phyloP scores from a whole-genome alignment of 2,888 invertebrate species.

The Dorcus parallelipipedus region DNA sequence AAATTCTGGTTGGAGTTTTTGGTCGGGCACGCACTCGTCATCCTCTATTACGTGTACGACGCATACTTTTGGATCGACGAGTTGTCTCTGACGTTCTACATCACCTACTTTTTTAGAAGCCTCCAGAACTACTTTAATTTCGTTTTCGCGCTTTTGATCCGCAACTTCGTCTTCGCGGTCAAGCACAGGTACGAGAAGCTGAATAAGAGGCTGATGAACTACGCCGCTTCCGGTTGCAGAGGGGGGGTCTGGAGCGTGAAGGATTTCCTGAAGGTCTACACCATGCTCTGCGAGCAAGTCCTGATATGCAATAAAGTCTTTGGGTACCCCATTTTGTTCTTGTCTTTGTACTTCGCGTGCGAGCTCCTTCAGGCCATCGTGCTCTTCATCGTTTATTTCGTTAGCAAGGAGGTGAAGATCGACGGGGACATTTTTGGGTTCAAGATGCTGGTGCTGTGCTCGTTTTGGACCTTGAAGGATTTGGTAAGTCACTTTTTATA shows the following conservation, averaged over 20 bases:
- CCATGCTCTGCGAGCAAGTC: slow-evolving; percentile 4
- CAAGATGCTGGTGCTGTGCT: slow-evolving; percentile 1
- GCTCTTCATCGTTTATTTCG: neutral
- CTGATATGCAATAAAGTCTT: neutral
- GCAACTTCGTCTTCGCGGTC: neutral
- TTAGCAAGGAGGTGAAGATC: neutral
- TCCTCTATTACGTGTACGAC: slow-evolving; percentile 1
- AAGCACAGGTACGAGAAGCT: neutral
- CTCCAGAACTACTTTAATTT: slow-evolving; percentile 4
- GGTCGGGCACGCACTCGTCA: slow-evolving; percentile 2
- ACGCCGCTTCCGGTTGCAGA: neutral
- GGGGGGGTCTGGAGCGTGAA: neutral
- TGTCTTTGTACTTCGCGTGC: neutral
- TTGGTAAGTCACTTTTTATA: neutral
- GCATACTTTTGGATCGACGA: slow-evolving; percentile 3
- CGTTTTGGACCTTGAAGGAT: slow-evolving; percentile 10
- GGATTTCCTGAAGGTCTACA: slow-evolving; percentile 2
- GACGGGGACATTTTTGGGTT: neutral
- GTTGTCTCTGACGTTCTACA: neutral
- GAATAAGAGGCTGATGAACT: neutral
- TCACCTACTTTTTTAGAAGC: neutral
- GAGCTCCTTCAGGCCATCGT: slow-evolving; percentile 1
- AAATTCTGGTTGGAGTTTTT: slow-evolving; percentile 1
- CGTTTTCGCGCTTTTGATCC: neutral
- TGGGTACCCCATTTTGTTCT: slow-evolving; percentile 1